Evolutionary conservation across 2,888 invertebrate genomes (phyloP), one percentile per base, ranked within the genome.

Genomic region (Patella ulyssiponensis): DNA sequence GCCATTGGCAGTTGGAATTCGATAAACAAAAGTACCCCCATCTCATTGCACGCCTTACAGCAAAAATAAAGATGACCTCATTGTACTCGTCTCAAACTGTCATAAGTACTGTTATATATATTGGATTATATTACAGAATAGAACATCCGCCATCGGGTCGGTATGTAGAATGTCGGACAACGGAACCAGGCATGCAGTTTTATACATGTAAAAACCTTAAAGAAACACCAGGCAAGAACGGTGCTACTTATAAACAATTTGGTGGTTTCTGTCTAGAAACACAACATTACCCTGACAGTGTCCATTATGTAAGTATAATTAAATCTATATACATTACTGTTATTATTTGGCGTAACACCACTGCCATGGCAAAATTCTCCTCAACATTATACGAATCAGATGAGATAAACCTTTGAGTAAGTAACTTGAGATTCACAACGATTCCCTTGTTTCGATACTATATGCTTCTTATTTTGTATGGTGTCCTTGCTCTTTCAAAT

Each of bases 271-370:
- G 97, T 89, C 92, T 98, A 75, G 97, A 98, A 93, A 96, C 98
- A 0, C 98, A 98, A 92, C 96, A 96, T 90, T 98, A 95, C 92
- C 98, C 98, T 0, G 96, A 98, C 92, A 96, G 97, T 15, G 93
- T 96, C 0, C 96, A 97, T 92, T 83, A 89, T 73, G 90, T 90
- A 77, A 77, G 84, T 44, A 9, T 44, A 44, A 9, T 44, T 80
- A 33, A 9, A 44, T 9, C 44, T 69, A 23, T 69, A 14, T 20
- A 14, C 17, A 69, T 71, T 11, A 20, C n/a, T 44, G 33, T 9
- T 51, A 12, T 27, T 11, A 20, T 3, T 71, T 1, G 4, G 33
- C 5, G 33, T 33, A 33, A 33, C 4, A 33, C 33, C 33, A 5
- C 33, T 33, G 33, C 33, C n/a, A 1, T 71, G 17, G 2, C 3